Base-by-base conservation (phyloP, 2,113 vertebrate genomes). In the Lathamus discolor region DNA sequence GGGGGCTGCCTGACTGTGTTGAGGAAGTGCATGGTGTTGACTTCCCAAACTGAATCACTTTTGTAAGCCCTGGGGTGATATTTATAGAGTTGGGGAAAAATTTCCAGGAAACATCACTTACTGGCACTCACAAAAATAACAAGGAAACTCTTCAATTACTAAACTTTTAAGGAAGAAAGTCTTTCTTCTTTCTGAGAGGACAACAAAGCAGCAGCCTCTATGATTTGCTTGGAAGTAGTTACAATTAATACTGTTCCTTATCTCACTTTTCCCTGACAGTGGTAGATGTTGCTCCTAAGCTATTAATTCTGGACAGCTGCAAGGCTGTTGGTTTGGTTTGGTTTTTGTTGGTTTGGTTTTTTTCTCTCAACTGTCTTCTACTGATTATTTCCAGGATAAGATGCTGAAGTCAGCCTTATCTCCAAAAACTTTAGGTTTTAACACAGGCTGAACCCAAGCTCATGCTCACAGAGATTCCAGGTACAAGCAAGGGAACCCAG, bases 31-130 rank as follows among this genome's bases (percentile, higher is more conserved):
- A 95, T 59, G 88, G 83, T 54, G 75, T 92, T 89, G 92, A 98
- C 97, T 98, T 98, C 98, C 98, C 98, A 98, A 91, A 97, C 95
- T 98, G 97, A 98, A 92, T 97, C 97, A 98, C 33, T 43, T 20
- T 94, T 96, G 76, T 95, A 97, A 98, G 96, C 95, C 95, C 89
- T 86, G 24, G 39, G 33, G 87, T 23, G 35, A 62, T 97, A 98
- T 98, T 98, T 98, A 98, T 97, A 98, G 97, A 97, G 77, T 9
- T 61, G 67, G 92, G 97, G 96, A 97, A 97, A 98, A 98, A 97
- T 98, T 98, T 98, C 97, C 98, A 98, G 98, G 98, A 98, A 98
- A 98, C 92, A 95, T 96, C 66, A 83, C 83, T 98, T 97, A 98
- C 98, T 97, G 95, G 97, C 93, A 97, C 66, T 79, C 62, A 96